Evolutionary conservation across 2,797 vertebrate genomes (phyloP), one percentile per base, ranked within the genome.

Genomic region (Naso thynnoides): DNA sequence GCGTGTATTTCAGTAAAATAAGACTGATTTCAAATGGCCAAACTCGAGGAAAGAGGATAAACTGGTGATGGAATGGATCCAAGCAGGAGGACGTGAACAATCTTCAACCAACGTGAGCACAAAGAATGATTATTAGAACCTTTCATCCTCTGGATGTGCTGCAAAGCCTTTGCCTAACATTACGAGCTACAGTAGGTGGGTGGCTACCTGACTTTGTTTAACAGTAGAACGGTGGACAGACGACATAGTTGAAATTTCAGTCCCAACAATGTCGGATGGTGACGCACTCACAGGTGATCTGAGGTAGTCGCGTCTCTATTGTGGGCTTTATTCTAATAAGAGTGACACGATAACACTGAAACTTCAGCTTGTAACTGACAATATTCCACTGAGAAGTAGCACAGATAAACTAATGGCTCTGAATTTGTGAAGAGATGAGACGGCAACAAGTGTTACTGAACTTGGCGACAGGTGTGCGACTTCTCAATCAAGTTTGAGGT

Each of bases 241-340:
- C 59, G 6, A 57, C 88, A 86, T 86, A 52, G 29, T 26, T 73
- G 0, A 65, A 36, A 70, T 10, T 59, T 67, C 63, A 79, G 52
- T 85, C 82, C 69, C 5, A 49, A 21, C 39, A 59, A 61, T 45
- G 52, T 6, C 55, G 48, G 39, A 41, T 19, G 49, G 24, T 52
- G 23, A 70, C 15, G 41, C 45, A 61, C 19, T 33, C 41, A 26
- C 24, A 42, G 44, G 38, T 59, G 41, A 69, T 9, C 8, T 8
- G 49, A 78, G 23, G 29, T 3, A 9, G 44, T 8, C 53, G 53
- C 65, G 36, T 24, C 59, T 69, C 23, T n/a, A 38, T 1, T 21
- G 26, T 3, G 23, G 24, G 13, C 7, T 24, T 14, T 1, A 26
- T 11, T 44, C 52, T 27, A 4, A 58, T 24, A 42, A 8, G 13